These are phyloP conservation scores for Halictus ligatus DNA, from an alignment of 2,888 invertebrate genomes.

Conservation along the genomic window DNA sequence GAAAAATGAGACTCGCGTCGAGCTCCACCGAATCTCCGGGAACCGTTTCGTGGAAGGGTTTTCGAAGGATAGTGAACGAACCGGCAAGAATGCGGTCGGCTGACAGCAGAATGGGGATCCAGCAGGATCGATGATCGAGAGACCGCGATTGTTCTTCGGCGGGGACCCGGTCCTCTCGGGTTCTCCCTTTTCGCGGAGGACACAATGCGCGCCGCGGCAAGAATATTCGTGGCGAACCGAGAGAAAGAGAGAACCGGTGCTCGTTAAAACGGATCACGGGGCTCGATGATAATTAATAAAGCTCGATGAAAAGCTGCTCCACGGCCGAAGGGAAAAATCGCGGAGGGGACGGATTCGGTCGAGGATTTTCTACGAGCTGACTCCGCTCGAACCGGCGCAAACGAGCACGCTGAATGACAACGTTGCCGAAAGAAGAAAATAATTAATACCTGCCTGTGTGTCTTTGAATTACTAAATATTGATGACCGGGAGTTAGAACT, in stretches of 20 bases:
- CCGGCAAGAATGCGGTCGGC: slow-evolving; percentile 62
- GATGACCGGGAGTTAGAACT: no score
- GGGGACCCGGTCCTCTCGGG: slow-evolving; percentile 39
- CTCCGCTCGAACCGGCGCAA: background rate
- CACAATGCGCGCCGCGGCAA: slow-evolving; percentile 51
- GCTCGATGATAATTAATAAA: slow-evolving; percentile 48
- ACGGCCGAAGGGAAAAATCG: background rate
- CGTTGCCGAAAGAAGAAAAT: background rate
- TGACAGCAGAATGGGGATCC: slow-evolving; percentile 69
- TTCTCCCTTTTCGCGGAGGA: slow-evolving; percentile 34
- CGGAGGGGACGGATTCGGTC: no score
- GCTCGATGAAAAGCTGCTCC: slow-evolving; percentile 5
- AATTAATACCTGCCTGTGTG: background rate
- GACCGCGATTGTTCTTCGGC: slow-evolving; percentile 57
- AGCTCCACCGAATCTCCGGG: slow-evolving; percentile 51
- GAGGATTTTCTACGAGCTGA: background rate
- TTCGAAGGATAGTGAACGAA: slow-evolving; percentile 71
- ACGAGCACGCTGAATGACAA: background rate
- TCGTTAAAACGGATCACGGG: slow-evolving; percentile 44
- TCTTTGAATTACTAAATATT: no score
- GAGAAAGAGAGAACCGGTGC: slow-evolving; percentile 1
- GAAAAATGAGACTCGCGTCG: slow-evolving; percentile 46
- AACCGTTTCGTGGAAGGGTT: slow-evolving; percentile 58
- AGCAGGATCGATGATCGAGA: slow-evolving; percentile 68
- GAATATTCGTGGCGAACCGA: slow-evolving; percentile 7